phyloP scores from a whole-genome alignment of 35 echinoderm and acorn worm species.

The Chiridota heheva region DNA sequence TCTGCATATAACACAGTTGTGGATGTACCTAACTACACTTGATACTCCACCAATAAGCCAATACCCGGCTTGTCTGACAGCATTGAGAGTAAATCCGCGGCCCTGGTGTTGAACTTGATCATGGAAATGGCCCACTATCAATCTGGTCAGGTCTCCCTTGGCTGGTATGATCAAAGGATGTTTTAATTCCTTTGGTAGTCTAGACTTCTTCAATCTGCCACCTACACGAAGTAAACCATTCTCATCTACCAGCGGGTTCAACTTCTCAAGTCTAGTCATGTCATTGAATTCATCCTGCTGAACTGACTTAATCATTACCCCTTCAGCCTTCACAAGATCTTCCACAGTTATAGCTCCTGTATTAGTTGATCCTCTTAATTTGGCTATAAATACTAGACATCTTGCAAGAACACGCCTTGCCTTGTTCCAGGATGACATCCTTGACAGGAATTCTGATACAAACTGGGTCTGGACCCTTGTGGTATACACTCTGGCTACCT shows the following conservation, averaged over 20 bases:
- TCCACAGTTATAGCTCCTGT: conserved; percentile 32
- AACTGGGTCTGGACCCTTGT: too few relatives aligned
- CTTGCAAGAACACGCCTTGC: conserved; percentile 23
- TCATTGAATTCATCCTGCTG: conserved; percentile 26
- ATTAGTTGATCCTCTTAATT: not conserved
- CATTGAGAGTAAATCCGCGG: conserved; percentile 25
- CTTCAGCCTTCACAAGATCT: conserved; percentile 24
- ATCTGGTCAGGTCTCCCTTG: conserved; percentile 23
- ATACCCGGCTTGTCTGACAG: conserved; percentile 40
- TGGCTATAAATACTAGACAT: conserved; percentile 29
- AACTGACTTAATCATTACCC: conserved; percentile 18
- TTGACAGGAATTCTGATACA: conserved; percentile 18
- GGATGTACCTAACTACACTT: conserved; percentile 43
- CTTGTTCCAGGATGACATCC: conserved; percentile 21
- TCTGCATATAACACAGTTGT: conserved; percentile 40
- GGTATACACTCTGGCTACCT: too few relatives aligned
- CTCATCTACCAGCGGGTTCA: conserved; percentile 57
- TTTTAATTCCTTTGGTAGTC: conserved; percentile 38
- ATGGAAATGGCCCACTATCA: conserved; percentile 57
- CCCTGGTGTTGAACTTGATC: conserved; percentile 37
- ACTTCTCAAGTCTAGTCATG: not conserved
- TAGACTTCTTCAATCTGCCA: conserved; percentile 55
- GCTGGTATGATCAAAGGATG: conserved; percentile 60
- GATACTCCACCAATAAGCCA: conserved; percentile 41
- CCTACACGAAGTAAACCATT: conserved; percentile 72